Conservation (phyloP, 2,888 invertebrate genomes). For the Chorisops tibialis region DNA sequence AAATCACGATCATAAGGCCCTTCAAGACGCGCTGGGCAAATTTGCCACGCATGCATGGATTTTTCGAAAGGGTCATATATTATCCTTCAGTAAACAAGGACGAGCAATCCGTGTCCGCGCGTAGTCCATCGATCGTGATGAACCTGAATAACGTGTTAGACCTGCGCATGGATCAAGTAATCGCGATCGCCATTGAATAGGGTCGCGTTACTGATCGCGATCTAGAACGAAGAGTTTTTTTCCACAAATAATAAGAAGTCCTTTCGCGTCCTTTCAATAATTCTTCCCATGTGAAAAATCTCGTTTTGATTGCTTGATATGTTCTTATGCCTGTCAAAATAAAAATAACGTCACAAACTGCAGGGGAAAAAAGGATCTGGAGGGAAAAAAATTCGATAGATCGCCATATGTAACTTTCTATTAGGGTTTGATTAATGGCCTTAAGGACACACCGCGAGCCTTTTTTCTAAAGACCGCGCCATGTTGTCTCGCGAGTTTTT, state of each 20-base stretch:
- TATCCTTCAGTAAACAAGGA: conserved; percentile 24
- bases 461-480: conserved; percentile 8
- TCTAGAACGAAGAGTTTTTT: background rate
- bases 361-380: conserved; percentile 5
- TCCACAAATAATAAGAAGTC: background rate
- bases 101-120: conserved; percentile 6
- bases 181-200: conserved; percentile 2
- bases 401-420: conserved; percentile 21
- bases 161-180: conserved; percentile 18
- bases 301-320: conserved; percentile 11
- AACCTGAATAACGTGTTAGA: conserved; percentile 22
- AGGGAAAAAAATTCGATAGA: conserved; percentile 19
- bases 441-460: conserved; percentile 24
- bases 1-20: too few relatives aligned
- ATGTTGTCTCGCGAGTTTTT: conserved; percentile 21
- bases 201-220: conserved; percentile 8
- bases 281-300: conserved; percentile 26
- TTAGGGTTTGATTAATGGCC: conserved; percentile 25
- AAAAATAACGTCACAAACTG: too few relatives aligned
- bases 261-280: conserved; percentile 15
- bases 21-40: background rate
- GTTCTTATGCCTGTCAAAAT: too few relatives aligned
- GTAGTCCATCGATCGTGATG: background rate
- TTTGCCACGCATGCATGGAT: conserved; percentile 16
- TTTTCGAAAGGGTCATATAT: conserved; percentile 18